A percentile compares a stretch with the other conserved stretches of the same genome.
phyloP scores from a whole-genome alignment of 1,140 invertebrate species.

The Pissodes strobi region DNA sequence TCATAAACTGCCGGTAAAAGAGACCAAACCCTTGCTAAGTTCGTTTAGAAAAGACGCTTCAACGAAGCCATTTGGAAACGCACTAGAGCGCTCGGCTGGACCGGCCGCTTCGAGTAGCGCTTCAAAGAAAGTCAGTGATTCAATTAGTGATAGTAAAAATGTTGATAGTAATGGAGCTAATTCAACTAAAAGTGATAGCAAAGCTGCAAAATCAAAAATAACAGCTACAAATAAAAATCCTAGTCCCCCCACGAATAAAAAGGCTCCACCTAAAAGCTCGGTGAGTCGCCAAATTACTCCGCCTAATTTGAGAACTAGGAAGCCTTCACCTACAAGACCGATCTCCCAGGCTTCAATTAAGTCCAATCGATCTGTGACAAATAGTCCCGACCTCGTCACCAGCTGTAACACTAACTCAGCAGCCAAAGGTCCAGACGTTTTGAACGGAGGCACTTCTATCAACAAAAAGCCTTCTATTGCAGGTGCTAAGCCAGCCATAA shows the following conservation, averaged over 20 bases:
- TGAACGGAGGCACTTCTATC: conserved; percentile 55
- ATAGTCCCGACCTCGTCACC: conserved; percentile 73
- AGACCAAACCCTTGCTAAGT: conserved; percentile 39
- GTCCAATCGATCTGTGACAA: conserved; percentile 51
- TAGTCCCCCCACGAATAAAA: conserved; percentile 54
- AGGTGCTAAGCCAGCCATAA: conserved; percentile 38
- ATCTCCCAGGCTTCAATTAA: conserved; percentile 49
- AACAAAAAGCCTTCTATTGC: conserved; percentile 41
- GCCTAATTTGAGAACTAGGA: conserved; percentile 57
- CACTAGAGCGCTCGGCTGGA: conserved; percentile 45
- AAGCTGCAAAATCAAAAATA: conserved; percentile 23
- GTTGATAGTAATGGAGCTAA: too few species aligned
- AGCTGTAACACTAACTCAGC: conserved; percentile 63
- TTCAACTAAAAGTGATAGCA: conserved; percentile 9
- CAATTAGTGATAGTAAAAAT: conserved; percentile 20
- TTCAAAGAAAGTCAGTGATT: conserved; percentile 21
- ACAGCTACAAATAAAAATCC: conserved; percentile 50
- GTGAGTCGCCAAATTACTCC: conserved; percentile 58
- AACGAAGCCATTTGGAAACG: conserved; percentile 52
- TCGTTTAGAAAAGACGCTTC: conserved; percentile 41
- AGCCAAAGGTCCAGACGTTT: conserved; percentile 66
- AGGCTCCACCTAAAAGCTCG: conserved; percentile 52
- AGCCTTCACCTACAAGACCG: conserved; percentile 47
- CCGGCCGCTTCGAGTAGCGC: conserved; percentile 47
- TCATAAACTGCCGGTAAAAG: conserved; percentile 11